Base-by-base conservation (phyloP, 2,113 vertebrate genomes). In the Pteronura brasiliensis region DNA sequence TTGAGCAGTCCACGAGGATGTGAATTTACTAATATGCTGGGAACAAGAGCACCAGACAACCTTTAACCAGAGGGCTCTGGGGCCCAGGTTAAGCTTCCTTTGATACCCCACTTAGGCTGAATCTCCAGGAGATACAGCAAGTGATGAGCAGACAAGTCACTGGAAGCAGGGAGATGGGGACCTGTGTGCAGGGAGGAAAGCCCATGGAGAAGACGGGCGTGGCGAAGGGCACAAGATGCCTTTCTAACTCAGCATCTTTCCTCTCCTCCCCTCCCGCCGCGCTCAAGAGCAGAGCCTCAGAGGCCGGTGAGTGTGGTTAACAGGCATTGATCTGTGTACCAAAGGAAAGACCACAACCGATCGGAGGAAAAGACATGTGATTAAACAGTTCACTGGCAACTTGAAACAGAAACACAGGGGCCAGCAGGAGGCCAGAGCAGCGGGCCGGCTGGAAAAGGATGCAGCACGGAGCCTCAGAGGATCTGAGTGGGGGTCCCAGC, bases 311-410 rank as follows among this genome's bases (percentile, higher is more conserved):
- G 87, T 92, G 94, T 96, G 97, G 98, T 98, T 96, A 97, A 91
- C 92, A 97, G 77, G 85, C 95, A 98, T 98, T 98, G 98, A 98
- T 98, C 97, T 98, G 97, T 98, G 96, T 98, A 98, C 93, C 97
- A 93, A 93, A 97, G 94, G 82, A 91, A 96, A 96, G 97, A 95
- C 97, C 96, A 97, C 95, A 95, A 91, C 88, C 1, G 94, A 98
- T 97, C 77, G 10, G 96, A 95, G 87, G 82, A 80, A 96, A 93
- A 90, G 90, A 96, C 87, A 96, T 72, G 97, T 96, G 95, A 98
- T 98, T 98, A 98, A 98, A 97, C 94, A 97, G 97, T 92, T 97
- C 95, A 67, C 81, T 93, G 92, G 81, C 88, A 88, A 82, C 92
- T 94, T 65, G 95, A 96, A 97, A 98, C 93, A 96, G 88, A 92